phyloP scores from a whole-genome alignment of 2,113 vertebrate genomes.

The Dasyornis broadbenti region DNA sequence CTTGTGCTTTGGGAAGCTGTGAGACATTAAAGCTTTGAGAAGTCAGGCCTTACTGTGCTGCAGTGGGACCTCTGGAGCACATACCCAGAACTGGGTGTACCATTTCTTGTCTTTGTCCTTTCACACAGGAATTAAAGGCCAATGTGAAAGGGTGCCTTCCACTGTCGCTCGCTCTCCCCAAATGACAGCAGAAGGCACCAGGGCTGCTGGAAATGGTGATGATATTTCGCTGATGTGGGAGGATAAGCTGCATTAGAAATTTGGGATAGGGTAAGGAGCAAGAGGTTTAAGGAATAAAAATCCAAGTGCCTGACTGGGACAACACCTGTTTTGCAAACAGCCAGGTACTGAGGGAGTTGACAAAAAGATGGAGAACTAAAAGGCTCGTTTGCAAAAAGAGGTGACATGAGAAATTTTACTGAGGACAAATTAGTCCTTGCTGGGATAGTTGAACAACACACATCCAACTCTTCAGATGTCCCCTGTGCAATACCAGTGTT shows the following conservation, averaged over 20 bases:
- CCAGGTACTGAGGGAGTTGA: neutral
- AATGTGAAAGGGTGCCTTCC: neutral
- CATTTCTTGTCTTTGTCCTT: neutral
- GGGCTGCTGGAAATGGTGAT: neutral
- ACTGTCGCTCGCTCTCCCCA: neutral
- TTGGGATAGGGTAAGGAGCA: neutral
- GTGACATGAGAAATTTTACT: neutral
- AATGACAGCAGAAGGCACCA: neutral
- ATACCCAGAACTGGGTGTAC: neutral
- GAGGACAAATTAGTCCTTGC: neutral
- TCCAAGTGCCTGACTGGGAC: neutral
- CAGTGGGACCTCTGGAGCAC: neutral
- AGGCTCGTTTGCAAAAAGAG: neutral
- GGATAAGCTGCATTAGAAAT: neutral
- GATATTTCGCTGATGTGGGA: neutral
- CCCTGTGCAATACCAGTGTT: slow-evolving; percentile 61
- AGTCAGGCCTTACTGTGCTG: neutral
- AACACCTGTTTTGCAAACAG: neutral
- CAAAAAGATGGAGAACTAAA: neutral
- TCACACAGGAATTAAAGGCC: neutral
- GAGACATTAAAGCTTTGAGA: neutral
- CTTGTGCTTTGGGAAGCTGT: neutral
- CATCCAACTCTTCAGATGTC: slow-evolving; percentile 16
- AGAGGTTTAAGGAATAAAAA: neutral
- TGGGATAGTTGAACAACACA: neutral